phyloP scores from a whole-genome alignment of 1,140 invertebrate species.

The Drosophila nigrodunni region DNA sequence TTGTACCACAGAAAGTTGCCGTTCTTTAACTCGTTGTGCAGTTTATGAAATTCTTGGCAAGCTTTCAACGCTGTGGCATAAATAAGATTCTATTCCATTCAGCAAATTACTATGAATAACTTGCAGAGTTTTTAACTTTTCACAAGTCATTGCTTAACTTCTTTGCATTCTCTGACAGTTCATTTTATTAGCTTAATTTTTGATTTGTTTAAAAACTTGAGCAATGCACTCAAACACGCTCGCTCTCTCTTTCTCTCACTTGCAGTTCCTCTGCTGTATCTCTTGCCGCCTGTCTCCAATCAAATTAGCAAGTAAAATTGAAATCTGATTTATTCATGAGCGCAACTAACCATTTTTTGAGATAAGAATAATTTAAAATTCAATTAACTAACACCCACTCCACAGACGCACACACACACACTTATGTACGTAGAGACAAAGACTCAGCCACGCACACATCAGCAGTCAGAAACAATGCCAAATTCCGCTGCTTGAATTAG shows the following conservation, averaged over 20 bases:
- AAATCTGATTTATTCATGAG: constrained; percentile 82
- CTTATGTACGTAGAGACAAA: constrained; percentile 1
- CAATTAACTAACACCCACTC: constrained; percentile 69
- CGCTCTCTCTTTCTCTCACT: not conserved
- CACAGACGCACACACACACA: constrained; percentile 11
- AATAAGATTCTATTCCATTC: constrained; percentile 27
- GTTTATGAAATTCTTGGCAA: constrained; percentile 31
- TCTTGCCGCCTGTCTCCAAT: constrained; percentile 51
- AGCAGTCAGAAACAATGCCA: constrained; percentile 35
- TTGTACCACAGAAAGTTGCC: not conserved
- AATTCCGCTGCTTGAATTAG: constrained; percentile 25
- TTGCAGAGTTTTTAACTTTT: constrained; percentile 39
- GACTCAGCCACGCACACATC: constrained; percentile 12
- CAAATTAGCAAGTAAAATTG: constrained; percentile 80
- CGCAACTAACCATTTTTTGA: constrained; percentile 68
- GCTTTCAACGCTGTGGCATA: constrained; percentile 24
- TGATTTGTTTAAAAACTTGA: constrained; percentile 51
- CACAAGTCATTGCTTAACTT: constrained; percentile 43
- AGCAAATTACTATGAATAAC: constrained; percentile 47
- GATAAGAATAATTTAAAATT: constrained; percentile 77
- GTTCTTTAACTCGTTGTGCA: not conserved
- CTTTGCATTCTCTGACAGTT: constrained; percentile 40
- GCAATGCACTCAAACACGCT: constrained; percentile 31
- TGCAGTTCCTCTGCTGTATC: not conserved
- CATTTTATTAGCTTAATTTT: constrained; percentile 55